Conservation (phyloP, 2,797 vertebrate species). For the Gastrophryne carolinensis region DNA sequence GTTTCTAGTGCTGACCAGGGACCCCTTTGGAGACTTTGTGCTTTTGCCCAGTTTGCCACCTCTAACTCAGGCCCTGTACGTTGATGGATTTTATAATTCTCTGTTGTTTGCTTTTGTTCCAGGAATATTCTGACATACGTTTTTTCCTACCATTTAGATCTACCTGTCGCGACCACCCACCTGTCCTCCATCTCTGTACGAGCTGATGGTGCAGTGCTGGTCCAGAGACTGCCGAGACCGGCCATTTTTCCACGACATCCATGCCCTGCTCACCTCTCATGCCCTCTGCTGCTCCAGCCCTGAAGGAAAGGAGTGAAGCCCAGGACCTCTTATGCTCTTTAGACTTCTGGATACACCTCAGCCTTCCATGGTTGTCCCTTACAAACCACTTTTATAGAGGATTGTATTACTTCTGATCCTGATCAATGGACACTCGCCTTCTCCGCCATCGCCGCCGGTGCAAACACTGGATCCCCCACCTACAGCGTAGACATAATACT, state of each 20-base stretch:
- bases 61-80: no score
- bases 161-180: slow-evolving; percentile 81
- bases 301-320: slow-evolving; percentile 17
- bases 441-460: neutral
- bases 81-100: no score
- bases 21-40: no score
- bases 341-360: neutral
- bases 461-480: slow-evolving; percentile 24
- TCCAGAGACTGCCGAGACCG: slow-evolving; percentile 88
- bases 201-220: slow-evolving; percentile 92
- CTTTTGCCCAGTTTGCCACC: no score
- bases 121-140: no score
- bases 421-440: neutral
- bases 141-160: slow-evolving; percentile 67
- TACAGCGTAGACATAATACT: neutral
- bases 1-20: no score
- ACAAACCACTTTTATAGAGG: neutral
- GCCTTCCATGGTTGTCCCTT: neutral
- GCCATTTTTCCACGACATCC: slow-evolving; percentile 82
- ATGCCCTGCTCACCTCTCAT: slow-evolving; percentile 73
- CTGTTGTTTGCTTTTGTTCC: no score
- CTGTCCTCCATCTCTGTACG: slow-evolving; percentile 87
- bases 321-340: neutral
- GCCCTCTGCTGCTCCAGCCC: slow-evolving; percentile 15
- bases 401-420: neutral